Base-by-base conservation (phyloP, 2,797 vertebrate genomes). In the Artibeus jamaicensis region DNA sequence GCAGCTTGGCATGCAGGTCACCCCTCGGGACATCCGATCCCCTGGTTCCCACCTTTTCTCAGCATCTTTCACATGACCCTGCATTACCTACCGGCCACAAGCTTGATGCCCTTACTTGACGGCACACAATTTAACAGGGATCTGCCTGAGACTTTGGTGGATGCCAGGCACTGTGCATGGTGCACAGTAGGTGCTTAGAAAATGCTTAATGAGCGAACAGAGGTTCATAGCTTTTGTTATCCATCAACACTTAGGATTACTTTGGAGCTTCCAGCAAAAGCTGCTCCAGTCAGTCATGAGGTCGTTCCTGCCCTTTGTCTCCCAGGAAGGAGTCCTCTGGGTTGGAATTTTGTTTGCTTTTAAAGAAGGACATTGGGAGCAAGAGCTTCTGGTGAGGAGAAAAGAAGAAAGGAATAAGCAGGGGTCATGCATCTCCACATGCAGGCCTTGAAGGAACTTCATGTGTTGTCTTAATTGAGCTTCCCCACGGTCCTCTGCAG, bases 81-180 rank as follows among this genome's bases (percentile, higher is more conserved):
- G 1, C 1, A 6, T 8, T 15, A 48, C 26, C 1, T 15, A 48
- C 26, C 1, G 0, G 34, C 42, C 2, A 1, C 12, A 8, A 0
- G 62, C 84, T 5, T 22, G 14, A 65, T 22, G 59, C 11, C 32
- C 21, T n/a, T n/a, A 12, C 16, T 12, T 44, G 74, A 22, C 44
- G 0, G 0, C 8, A n/a, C 37, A 15, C 12, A 12, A 8, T 26
- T 14, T 8, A 53, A 68, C 77, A 57, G 12, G 44, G 53, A n/a
- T 29, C 42, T n/a, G 42, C 22, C 70, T 16, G 6, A 26, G 57
- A 2, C 11, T 50, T 44, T 1, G 34, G 26, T 46, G 89, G 92
- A 34, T 19, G 59, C 68, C 55, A 32, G 44, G 62, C 18, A 16
- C 9, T 21, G 5, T 0, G 15, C 34, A 1, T 29, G n/a, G 88